Base-by-base conservation (phyloP, 2,113 vertebrate genomes). In the Nerophis lumbriciformis region DNA sequence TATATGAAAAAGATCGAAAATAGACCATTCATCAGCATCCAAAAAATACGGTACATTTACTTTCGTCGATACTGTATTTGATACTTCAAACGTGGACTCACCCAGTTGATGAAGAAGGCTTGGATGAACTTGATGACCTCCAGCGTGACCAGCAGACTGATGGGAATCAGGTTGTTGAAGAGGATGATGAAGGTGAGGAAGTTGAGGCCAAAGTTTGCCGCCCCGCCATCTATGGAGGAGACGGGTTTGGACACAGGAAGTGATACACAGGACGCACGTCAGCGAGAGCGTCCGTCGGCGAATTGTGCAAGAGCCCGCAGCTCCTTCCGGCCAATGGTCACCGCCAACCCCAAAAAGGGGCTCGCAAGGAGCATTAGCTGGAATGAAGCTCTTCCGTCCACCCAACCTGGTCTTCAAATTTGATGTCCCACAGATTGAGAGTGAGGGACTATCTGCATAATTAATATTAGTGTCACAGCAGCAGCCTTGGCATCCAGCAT, bases 161-260 rank as follows among this genome's bases (percentile, higher is more conserved):
- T 99, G 57, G 97, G 97, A 74, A 99, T 99, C 80, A 99, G 92
- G 83, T 99, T 99, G 89, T 99, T 99, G 94, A 98, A 99, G 79
- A 99, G 94, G 89, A 99, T 99, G 80, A 99, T 99, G 78, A 99
- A 99, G 68, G 97, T 99, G 87, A 99, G 91, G 87, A 99, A 99
- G 90, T 99, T 99, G 81, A 98, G 88, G 80, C 95, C 96, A 76
- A 98, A 99, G 89, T 98, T 98, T 74, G 90, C 94, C 8, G 96
- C 94, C 42, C 95, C 96, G 57, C 94, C 95, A 89, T 98, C 97
- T 99, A 90, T 83, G 47, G 78, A 65, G 56, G 90, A 36, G 58
- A 77, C 38, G 39, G 72, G 81, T 77, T 72, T 75, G 86, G 88
- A 81, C 61, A 85, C 36, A 72, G 79, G 75, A 78, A 57, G 68